phyloP scores from a whole-genome alignment of 1,140 invertebrate genomes.

The Neodiprion pinetum region DNA sequence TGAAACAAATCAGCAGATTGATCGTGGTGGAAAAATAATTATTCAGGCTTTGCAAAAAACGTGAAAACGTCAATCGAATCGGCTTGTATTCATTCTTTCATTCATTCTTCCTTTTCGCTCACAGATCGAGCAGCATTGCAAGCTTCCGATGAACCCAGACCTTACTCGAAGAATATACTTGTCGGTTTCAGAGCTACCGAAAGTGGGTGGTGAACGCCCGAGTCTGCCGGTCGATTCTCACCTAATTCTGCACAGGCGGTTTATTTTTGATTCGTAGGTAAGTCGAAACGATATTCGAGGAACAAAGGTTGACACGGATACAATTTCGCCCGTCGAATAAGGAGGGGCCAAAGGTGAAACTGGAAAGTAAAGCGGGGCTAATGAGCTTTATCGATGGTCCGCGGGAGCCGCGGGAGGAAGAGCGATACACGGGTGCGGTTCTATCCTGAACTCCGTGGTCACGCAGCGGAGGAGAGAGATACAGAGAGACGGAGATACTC shows the following conservation, averaged over 20 bases:
- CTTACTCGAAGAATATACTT: background rate
- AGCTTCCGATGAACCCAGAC: no score
- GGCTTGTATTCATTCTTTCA: no score
- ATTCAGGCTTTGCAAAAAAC: no score
- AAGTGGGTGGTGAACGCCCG: slow-evolving; percentile 42
- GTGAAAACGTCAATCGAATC: no score
- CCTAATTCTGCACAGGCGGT: background rate
- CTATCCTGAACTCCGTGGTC: background rate
- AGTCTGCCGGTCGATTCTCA: background rate
- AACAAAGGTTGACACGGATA: background rate
- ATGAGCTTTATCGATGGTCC: background rate
- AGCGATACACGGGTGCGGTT: background rate
- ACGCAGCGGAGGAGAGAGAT: background rate
- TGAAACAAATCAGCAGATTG: no score
- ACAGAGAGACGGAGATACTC: background rate
- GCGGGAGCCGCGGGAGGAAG: background rate
- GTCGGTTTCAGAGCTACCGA: slow-evolving; percentile 40
- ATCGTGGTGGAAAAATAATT: no score
- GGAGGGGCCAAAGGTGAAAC: background rate
- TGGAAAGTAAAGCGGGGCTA: background rate
- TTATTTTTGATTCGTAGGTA: background rate
- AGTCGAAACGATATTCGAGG: slow-evolving; percentile 25
- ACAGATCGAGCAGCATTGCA: no score
- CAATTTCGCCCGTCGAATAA: background rate
- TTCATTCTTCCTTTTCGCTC: no score